These are phyloP conservation scores for Brachionus calyciflorus DNA, from an alignment of 1,140 invertebrate species.

Conservation along the genomic window DNA sequence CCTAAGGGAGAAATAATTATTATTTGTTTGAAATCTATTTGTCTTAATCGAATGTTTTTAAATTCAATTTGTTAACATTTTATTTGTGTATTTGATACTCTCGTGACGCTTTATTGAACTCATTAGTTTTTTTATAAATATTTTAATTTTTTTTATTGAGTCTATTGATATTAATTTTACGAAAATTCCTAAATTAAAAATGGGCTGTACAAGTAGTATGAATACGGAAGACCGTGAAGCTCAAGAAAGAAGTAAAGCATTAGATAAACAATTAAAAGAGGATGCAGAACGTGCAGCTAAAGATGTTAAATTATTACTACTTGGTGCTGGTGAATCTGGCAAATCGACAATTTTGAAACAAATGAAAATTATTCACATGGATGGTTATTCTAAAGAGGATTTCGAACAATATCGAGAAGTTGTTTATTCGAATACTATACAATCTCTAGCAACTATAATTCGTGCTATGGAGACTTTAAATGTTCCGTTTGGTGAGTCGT, in stretches of 20 bases:
- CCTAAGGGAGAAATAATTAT: too few relatives aligned
- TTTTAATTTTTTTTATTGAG: too few relatives aligned
- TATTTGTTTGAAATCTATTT: too few relatives aligned
- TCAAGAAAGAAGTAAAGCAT: conserved; percentile 91
- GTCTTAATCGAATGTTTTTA: too few relatives aligned
- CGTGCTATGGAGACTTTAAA: conserved; percentile 97
- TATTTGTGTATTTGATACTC: too few relatives aligned
- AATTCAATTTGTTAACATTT: too few relatives aligned
- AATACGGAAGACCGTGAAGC: conserved; percentile 95
- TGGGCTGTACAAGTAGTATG: conserved; percentile 87
- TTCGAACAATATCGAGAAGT: conserved; percentile 66
- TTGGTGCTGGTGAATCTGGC: conserved; percentile 93
- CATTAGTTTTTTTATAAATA: too few relatives aligned
- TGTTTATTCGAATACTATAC: conserved; percentile 97
- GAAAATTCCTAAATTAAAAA: conserved; percentile 62
- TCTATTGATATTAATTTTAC: too few relatives aligned
- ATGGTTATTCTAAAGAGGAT: conserved; percentile 65
- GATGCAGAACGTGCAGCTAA: conserved; percentile 98
- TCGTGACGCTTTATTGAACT: too few relatives aligned
- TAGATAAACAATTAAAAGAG: conserved; percentile 98
- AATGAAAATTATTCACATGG: conserved; percentile 84
- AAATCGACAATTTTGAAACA: conserved; percentile 98
- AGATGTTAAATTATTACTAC: conserved; percentile 95
- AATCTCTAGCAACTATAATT: conserved; percentile 97
- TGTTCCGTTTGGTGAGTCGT: conserved; percentile 73